phyloP scores from a whole-genome alignment of 2,113 vertebrate genomes.

The Acanthisitta chloris region DNA sequence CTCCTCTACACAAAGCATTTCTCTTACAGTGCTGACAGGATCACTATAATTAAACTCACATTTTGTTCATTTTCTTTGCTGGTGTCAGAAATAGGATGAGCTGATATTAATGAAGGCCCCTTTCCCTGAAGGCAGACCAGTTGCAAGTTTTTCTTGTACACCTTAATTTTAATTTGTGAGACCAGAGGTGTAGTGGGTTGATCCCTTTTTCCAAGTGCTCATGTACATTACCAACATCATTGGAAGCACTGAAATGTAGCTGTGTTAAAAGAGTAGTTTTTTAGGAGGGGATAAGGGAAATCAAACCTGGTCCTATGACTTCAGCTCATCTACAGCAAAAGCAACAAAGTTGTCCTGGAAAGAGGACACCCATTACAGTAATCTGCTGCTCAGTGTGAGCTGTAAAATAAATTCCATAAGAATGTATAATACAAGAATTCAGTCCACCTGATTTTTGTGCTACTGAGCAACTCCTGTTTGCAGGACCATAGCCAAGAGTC shows the following conservation, averaged over 20 bases:
- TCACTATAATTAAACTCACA: neutral
- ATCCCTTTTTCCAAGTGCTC: neutral
- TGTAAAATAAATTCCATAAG: neutral
- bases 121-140: neutral
- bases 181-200: neutral
- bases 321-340: neutral
- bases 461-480: neutral
- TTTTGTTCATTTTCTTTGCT: neutral
- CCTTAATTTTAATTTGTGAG: neutral
- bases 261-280: neutral
- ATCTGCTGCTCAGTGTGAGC: neutral
- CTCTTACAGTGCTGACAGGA: neutral
- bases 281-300: neutral
- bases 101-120: neutral
- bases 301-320: no score
- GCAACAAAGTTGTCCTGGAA: neutral
- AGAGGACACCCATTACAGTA: neutral
- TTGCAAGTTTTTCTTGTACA: neutral
- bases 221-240: accelerated
- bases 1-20: neutral
- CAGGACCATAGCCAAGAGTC: neutral
- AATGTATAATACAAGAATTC: neutral
- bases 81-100: neutral
- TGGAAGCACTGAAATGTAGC: neutral
- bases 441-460: neutral